Evolutionary conservation across 2,113 vertebrate species (phyloP), one percentile per base, ranked within the genome.

Genomic region (Gallinago undulata): DNA sequence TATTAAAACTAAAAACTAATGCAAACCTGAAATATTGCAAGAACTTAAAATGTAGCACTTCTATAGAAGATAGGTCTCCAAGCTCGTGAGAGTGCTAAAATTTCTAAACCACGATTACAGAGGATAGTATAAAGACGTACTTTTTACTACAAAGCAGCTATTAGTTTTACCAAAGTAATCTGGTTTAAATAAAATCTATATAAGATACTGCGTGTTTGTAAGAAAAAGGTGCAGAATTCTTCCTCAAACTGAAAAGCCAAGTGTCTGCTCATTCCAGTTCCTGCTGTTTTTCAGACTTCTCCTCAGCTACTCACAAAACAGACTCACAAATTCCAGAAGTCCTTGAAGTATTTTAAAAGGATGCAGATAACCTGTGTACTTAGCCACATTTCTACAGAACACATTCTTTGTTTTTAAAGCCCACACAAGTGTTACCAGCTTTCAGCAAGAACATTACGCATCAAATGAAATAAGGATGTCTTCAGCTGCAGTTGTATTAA

Each of bases 151-250:
- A 70, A 63, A 62, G 51, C 30, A 70, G 27, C 21, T 70, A 14
- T 8, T 68, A 7, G 28, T 45, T 66, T 84, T 69, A 81, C 72
- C 13, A 33, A 33, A 60, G 53, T 27, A 78, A 66, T 56, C 28
- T 1, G 1, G 2, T 7, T 87, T 57, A 66, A 80, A 68, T n/a
- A 0, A 89, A 24, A 55, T 55, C 22, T 12, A 27, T 3, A 4
- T 10, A 68, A 62, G 1, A 60, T 1, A 47, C 8, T 2, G 6
- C 17, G 10, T 30, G 22, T 41, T 60, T 2, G 0, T 56, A 67
- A 51, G 24, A n/a, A 64, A 70, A 81, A 53, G 17, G 22, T 55
- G 60, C 17, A 64, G 22, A 35, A 39, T 69, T 89, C 22, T 53
- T 69, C 31, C n/a, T 80, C 15, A 6, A 66, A 57, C 41, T 78